Conservation (phyloP, 2,113 vertebrate genomes). For the Sterna hirundo region DNA sequence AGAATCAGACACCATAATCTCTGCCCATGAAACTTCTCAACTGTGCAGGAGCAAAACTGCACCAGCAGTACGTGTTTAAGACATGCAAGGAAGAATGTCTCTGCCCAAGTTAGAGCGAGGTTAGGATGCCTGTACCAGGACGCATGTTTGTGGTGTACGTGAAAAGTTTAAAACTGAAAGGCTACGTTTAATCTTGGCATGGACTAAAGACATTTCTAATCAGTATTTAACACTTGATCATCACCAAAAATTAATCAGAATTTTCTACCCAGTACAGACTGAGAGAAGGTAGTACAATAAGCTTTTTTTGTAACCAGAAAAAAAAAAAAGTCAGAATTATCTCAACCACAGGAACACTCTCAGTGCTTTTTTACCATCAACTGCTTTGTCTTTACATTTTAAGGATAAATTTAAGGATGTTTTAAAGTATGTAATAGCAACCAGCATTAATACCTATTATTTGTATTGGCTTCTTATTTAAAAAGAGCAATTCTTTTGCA, state of each 20-base stretch:
- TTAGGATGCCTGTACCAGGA: neutral
- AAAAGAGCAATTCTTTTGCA: neutral
- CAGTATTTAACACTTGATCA: neutral
- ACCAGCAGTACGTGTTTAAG: neutral
- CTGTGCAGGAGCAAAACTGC: fast-evolving
- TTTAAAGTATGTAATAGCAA: neutral
- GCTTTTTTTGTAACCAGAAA: neutral
- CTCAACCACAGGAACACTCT: neutral
- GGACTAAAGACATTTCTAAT: neutral
- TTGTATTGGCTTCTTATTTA: neutral
- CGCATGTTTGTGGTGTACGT: neutral
- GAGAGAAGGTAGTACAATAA: neutral
- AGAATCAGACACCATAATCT: neutral
- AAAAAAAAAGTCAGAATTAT: neutral
- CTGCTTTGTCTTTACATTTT: neutral
- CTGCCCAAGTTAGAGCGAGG: neutral
- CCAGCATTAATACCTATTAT: neutral
- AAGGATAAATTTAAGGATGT: neutral
- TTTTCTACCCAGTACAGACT: neutral
- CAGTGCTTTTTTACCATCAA: neutral
- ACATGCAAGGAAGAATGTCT: neutral
- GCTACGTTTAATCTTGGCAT: neutral
- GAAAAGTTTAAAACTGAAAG: neutral
- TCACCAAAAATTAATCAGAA: neutral
- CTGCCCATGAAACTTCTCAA: neutral